Base-by-base conservation (phyloP, 1,140 invertebrate species). In the Tetramorium alpestre region DNA sequence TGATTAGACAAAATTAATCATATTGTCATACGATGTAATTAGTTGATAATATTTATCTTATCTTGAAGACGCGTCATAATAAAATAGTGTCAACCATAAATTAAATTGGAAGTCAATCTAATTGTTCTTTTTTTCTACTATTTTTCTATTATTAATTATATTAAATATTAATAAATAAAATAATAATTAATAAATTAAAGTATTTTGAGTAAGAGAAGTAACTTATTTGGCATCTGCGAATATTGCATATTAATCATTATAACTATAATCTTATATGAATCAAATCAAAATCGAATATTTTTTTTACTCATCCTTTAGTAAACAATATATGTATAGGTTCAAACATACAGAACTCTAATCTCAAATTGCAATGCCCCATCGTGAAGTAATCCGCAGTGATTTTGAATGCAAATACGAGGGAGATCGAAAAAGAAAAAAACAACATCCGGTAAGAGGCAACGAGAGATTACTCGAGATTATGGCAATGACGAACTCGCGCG, bases 401-500 rank as follows among this genome's bases (percentile, higher is more conserved):
- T 84, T 84, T 28, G 54, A 84, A 75, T 84, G 80, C 69, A 84
- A 84, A 84, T 60, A 60, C 18, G 33, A 18, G 69, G 25, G 69
- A 78, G 33, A 54, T 4, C 16, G 38, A 54, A 51, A 44, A 49
- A 56, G 28, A 87, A 88, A 44, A 82, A 84, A 84, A 84, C 70
- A 84, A 47, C 41, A 84, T 60, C 58, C 44, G 49, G 69, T 58
- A 75, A 84, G 69, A 84, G 80, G 54, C 69, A 41, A 18, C 49
- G 69, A 84, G 80, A 84, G 80, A 84, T 84, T 84, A 84, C 44
- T 84, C 80, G 69, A 84, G 78, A 81, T 81, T 81, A 87, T 69
- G 88, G 88, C 88, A 87, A 78, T 86, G 87, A 67, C 64, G 70
- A 84, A 58, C 28, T 44, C 88, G 80, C 70, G 73, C 18, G 60